A percentile compares a stretch with the other conserved stretches of the same genome.
Conservation (phyloP, 2,797 vertebrate genomes). For the Bovichtus variegatus region DNA sequence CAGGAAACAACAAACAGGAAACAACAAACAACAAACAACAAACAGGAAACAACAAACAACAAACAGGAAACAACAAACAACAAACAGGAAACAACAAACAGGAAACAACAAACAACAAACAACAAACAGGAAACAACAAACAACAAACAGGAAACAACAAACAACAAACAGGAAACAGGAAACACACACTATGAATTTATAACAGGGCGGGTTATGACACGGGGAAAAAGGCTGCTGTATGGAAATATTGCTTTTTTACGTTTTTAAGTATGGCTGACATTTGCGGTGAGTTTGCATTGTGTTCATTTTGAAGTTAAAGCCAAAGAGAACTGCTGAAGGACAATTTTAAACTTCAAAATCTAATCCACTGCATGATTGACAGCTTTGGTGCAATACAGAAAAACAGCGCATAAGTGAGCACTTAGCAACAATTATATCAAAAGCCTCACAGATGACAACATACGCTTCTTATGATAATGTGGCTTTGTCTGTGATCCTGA, state of each 20-base stretch:
- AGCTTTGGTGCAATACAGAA: background rate
- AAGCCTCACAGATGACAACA: slow-evolving; percentile 35
- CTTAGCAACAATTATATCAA: slow-evolving; percentile 41
- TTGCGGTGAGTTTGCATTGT: background rate
- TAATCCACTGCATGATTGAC: slow-evolving; percentile 17
- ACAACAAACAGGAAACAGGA: no score
- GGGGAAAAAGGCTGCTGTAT: background rate
- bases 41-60: no score
- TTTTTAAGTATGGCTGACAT: no score
- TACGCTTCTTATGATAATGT: slow-evolving; percentile 64
- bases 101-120: no score
- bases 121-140: no score
- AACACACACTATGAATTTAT: no score
- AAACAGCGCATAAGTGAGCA: slow-evolving; percentile 36
- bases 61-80: no score
- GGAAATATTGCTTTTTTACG: background rate
- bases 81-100: no score
- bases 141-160: no score
- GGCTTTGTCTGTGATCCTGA: slow-evolving; percentile 61
- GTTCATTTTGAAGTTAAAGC: slow-evolving; percentile 7
- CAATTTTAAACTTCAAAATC: slow-evolving; percentile 11
- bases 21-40: no score
- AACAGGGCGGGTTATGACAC: no score
- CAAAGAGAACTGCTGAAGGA: slow-evolving; percentile 1
- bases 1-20: no score